These are phyloP conservation scores for Telmatherina bonti DNA, from an alignment of 2,797 vertebrate genomes.

Conservation along the genomic window DNA sequence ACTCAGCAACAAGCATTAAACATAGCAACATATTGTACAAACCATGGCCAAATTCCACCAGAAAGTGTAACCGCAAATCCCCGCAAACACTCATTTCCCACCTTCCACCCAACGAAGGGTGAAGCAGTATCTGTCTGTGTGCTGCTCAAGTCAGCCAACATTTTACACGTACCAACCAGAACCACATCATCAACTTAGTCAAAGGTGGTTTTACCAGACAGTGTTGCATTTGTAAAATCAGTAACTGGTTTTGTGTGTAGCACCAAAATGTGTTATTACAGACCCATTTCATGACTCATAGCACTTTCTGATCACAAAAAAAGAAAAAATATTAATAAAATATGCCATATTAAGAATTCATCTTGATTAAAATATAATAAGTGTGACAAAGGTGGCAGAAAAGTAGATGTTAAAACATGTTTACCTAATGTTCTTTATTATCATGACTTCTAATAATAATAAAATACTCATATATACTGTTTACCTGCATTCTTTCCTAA, in stretches of 20 bases:
- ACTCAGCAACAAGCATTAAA: not conserved
- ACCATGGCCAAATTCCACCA: not conserved
- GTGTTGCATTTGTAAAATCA: not conserved
- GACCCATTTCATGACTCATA: not conserved
- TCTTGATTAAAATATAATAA: not conserved
- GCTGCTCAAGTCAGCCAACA: not conserved
- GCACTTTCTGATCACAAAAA: not conserved
- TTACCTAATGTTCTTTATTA: too few species aligned
- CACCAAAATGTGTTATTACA: not conserved
- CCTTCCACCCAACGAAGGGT: not conserved
- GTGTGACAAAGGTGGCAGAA: not conserved
- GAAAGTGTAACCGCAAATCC: not conserved
- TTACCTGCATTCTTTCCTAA: too few species aligned
- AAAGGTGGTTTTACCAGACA: not conserved
- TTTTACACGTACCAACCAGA: not conserved
- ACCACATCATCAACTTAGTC: not conserved
- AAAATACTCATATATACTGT: too few species aligned
- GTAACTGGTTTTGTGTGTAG: not conserved
- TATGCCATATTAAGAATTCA: not conserved
- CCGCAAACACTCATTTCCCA: not conserved
- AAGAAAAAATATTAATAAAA: not conserved
- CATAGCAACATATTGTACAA: not conserved
- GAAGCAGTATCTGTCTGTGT: constrained; percentile 1
- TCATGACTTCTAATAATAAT: too few species aligned
- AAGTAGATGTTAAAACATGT: too few species aligned